These are phyloP conservation scores for Fulmarus glacialis DNA, from an alignment of 2,113 vertebrate genomes.

Conservation along the genomic window DNA sequence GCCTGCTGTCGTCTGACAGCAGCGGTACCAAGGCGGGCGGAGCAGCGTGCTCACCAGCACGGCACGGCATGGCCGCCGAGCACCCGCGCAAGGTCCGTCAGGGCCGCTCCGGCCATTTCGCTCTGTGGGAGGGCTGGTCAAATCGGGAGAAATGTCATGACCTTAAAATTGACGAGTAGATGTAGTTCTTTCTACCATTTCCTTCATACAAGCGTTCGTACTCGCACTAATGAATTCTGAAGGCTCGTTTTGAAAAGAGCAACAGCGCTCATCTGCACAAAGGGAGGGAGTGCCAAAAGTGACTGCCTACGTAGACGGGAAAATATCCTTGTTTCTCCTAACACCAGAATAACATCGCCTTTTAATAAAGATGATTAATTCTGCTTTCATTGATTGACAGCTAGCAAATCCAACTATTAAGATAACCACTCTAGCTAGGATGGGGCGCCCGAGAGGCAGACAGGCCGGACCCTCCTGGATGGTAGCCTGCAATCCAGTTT, in stretches of 20 bases:
- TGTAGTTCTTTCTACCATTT: not conserved
- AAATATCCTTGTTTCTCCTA: not conserved
- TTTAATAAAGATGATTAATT: not conserved
- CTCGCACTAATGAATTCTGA: not conserved
- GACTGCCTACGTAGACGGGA: not conserved
- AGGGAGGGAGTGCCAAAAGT: not conserved
- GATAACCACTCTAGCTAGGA: not conserved
- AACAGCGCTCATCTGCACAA: not conserved
- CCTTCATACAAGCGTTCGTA: not conserved
- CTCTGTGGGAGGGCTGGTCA: not conserved
- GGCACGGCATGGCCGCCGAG: not conserved
- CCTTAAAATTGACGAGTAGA: not conserved
- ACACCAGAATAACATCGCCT: not conserved
- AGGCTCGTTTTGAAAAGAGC: not conserved
- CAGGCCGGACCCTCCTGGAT: not conserved
- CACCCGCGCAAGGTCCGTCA: not conserved
- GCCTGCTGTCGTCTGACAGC: not conserved
- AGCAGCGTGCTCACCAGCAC: no score
- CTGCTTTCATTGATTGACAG: not conserved
- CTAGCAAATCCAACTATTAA: not conserved
- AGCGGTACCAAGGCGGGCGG: rapidly evolving
- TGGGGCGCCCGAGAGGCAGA: not conserved
- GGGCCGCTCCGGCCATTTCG: not conserved
- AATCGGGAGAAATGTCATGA: rapidly evolving
- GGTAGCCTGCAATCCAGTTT: not conserved